Base-by-base conservation (phyloP, 2,113 vertebrate genomes). In the Mellivora capensis region DNA sequence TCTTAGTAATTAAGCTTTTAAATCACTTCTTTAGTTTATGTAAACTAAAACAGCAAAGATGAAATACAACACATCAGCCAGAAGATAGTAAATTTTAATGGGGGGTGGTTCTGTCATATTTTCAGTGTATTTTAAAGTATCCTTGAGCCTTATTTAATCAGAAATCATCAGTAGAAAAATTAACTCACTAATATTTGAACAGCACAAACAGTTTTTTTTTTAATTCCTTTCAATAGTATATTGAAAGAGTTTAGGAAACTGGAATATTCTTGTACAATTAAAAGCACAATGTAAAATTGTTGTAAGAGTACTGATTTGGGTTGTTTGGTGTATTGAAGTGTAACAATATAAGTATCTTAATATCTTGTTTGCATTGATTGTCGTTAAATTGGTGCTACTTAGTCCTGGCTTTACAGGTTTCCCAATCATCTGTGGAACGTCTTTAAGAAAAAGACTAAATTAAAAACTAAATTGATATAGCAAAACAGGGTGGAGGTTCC, bases 191-290 rank as follows among this genome's bases (percentile, higher is more conserved):
- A 34, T 77, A 23, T 5, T 47, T 83, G 34, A 72, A 90, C 3
- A 95, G 52, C 29, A 57, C 61, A 17, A 37, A 34, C 18, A 77
- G 8, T 52, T 90, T 94, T 76, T 25, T 79, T 82, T 37, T 64
- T 27, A 34, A 49, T 88, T 61, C 62, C n/a, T 96, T 82, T n/a
- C 21, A 44, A 27, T 77, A 87, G 5, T 82, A 39, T 69, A 37
- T 54, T 81, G 23, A 87, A 80, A 47, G 72, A 91, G 52, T 90
- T 96, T 86, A n/a, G 59, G 85, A 93, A 87, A 74, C 42, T 59
- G 64, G 13, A 39, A 39, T 85, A 93, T 74, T 77, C 42, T 44
- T 84, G 12, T 90, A 67, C 21, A 81, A n/a, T 91, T 94, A 91
- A 90, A 86, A 94, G 8, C 42, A 81, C 13, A 77, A 7, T 69